phyloP scores from a whole-genome alignment of 2,113 vertebrate genomes.

The Oreochromis niloticus region DNA sequence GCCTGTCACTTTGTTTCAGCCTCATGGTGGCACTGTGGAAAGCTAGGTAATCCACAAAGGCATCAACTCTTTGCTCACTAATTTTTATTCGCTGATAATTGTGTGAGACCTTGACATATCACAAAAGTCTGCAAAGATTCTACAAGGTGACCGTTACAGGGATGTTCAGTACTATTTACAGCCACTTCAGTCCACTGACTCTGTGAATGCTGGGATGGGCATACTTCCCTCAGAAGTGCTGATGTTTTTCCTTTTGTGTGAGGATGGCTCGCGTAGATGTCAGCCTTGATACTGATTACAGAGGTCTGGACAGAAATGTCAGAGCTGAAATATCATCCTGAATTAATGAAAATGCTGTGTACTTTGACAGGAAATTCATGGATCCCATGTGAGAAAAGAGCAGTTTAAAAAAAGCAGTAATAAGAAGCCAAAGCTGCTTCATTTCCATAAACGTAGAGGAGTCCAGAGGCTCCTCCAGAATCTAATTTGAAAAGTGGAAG shows the following conservation, averaged over 20 bases:
- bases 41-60: background rate
- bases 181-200: background rate
- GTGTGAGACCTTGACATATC: background rate
- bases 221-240: background rate
- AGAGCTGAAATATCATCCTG: background rate
- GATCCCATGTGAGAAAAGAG: background rate
- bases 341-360: background rate
- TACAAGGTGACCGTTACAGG: background rate
- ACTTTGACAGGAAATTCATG: background rate
- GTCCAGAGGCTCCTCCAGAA: background rate
- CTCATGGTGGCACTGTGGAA: background rate
- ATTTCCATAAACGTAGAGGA: background rate
- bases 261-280: background rate
- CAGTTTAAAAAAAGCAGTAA: background rate
- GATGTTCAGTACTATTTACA: background rate
- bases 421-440: background rate
- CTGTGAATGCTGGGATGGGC: background rate
- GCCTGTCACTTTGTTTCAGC: background rate
- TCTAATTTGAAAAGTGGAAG: conserved; percentile 57
- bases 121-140: background rate
- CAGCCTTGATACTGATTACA: background rate
- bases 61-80: background rate
- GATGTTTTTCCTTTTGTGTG: background rate
- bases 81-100: background rate
- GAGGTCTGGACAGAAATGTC: background rate